A percentile compares a stretch with the other conserved stretches of the same genome.
phyloP scores from a whole-genome alignment of 2,113 vertebrate genomes.

The Melierax canorus region DNA sequence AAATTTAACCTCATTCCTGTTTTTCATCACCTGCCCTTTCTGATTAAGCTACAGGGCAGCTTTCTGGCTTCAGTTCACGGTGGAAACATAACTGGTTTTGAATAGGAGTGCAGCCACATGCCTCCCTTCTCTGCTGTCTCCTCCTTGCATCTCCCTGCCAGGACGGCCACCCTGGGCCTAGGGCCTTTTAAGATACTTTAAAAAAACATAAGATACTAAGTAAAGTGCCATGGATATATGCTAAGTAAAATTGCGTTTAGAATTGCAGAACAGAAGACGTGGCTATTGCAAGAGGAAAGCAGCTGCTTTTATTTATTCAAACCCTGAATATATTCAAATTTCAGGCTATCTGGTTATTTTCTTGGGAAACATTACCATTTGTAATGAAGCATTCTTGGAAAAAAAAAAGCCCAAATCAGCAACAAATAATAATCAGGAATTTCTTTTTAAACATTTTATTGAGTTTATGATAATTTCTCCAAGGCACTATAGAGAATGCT shows the following conservation, averaged over 20 bases:
- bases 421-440: background rate
- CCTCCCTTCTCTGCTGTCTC: background rate
- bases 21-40: background rate
- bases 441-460: background rate
- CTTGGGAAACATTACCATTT: background rate
- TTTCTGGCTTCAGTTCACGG: background rate
- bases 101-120: background rate
- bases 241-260: fast-evolving
- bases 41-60: background rate
- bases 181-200: background rate
- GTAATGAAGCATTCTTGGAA: background rate
- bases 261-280: background rate
- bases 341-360: background rate
- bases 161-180: background rate
- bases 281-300: background rate
- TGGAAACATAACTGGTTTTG: background rate
- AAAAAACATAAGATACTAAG: background rate
- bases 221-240: background rate
- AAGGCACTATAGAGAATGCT: background rate
- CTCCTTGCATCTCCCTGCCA: background rate
- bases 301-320: background rate
- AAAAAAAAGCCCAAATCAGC: background rate
- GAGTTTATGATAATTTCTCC: background rate
- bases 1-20: background rate
- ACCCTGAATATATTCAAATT: background rate